Percentiles rank a stretch among this genome's conserved stretches.
Evolutionary conservation across 2,797 vertebrate species (phyloP).

Genomic region (Lophura swinhoii): DNA sequence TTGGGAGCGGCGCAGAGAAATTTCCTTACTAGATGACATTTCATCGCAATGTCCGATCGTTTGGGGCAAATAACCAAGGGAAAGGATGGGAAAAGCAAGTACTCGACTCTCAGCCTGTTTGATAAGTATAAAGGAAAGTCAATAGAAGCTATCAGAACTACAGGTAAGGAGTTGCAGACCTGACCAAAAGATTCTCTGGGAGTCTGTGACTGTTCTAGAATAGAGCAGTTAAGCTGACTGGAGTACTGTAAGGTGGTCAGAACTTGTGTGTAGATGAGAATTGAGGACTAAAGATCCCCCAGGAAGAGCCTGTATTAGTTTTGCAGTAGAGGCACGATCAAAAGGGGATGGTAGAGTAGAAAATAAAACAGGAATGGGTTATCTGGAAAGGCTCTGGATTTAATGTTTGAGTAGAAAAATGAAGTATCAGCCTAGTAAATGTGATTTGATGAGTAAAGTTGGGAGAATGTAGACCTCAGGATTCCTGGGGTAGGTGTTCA

Average conservation of each 20-base stretch:
- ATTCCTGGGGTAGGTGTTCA: not conserved
- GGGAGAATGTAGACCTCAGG: not conserved
- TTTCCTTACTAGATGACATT: conserved; percentile 99
- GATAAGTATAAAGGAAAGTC: conserved; percentile 99
- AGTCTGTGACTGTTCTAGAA: not conserved
- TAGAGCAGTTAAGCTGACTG: not conserved
- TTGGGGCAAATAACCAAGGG: conserved; percentile 99
- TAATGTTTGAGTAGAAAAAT: not conserved
- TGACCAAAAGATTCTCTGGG: not conserved
- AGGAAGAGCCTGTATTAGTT: not conserved
- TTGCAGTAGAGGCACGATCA: not conserved
- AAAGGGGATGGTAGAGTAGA: not conserved
- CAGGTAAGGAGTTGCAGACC: conserved; percentile 84
- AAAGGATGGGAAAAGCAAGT: conserved; percentile 99
- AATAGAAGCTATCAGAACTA: conserved; percentile 97
- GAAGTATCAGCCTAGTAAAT: not conserved
- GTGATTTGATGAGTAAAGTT: not conserved
- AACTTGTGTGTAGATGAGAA: not conserved
- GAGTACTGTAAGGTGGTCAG: not conserved
- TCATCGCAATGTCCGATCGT: conserved; percentile 99
- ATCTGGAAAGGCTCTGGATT: not conserved
- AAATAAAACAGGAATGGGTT: not conserved
- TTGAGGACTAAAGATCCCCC: not conserved
- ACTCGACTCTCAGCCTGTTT: conserved; percentile 99
- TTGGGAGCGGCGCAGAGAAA: conserved; percentile 94